Conservation (phyloP, 2,797 vertebrate genomes). For the Chloroceryle amazona region DNA sequence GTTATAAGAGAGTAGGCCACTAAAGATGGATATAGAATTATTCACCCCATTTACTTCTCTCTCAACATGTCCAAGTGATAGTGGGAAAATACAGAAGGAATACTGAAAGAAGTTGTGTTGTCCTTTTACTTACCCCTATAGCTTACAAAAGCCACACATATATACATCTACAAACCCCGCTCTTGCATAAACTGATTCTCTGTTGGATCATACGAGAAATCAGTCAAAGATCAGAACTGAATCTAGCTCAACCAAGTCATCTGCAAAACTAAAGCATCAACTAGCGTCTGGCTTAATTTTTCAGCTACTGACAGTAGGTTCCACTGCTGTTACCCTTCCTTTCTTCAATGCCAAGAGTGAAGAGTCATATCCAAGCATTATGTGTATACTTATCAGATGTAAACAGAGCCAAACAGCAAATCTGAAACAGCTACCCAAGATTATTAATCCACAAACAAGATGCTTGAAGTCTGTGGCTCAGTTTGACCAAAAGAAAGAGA, state of each 20-base stretch:
- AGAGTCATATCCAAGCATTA: background rate
- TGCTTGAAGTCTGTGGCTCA: background rate
- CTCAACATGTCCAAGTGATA: background rate
- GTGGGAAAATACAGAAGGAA: background rate
- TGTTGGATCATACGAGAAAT: background rate
- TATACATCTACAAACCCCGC: background rate
- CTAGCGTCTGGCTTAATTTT: background rate
- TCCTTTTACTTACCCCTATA: background rate
- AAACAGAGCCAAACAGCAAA: background rate
- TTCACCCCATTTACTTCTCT: background rate
- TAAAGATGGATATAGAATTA: background rate
- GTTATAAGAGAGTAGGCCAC: background rate
- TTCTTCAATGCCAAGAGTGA: background rate
- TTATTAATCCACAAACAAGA: background rate
- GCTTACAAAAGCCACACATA: background rate
- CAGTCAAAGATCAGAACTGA: background rate
- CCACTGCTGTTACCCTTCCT: background rate
- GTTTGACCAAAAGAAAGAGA: background rate
- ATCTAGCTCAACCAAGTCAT: background rate
- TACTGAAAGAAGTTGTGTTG: background rate
- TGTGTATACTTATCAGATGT: background rate
- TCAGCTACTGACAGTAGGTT: background rate
- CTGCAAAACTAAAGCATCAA: background rate
- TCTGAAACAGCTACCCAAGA: background rate
- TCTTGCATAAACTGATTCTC: background rate